Conservation (phyloP, 37 sponge, comb jelly and placozoan genomes). For the Crambe crambe region DNA sequence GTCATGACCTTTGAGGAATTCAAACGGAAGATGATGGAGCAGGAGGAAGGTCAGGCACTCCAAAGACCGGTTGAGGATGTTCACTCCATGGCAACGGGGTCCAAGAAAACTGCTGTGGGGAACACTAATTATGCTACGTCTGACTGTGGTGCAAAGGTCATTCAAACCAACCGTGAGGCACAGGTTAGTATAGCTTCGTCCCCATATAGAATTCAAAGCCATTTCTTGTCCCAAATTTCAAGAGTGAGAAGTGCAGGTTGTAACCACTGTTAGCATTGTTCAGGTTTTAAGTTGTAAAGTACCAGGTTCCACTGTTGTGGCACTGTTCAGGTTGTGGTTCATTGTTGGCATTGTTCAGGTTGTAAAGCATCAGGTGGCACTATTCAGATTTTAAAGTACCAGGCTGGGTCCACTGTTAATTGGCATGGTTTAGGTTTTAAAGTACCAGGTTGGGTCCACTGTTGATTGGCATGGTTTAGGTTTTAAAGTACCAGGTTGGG, state of each 20-base stretch:
- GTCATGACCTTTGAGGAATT: slow-evolving; percentile 85
- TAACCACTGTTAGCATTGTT: not conserved
- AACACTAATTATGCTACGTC: slow-evolving; percentile 81
- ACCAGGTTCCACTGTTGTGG: not conserved
- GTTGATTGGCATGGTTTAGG: too few species aligned
- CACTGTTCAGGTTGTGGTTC: not conserved
- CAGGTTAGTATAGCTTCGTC: slow-evolving; percentile 20
- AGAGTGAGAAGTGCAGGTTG: too few species aligned
- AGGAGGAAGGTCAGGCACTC: not conserved
- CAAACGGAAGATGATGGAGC: slow-evolving; percentile 59
- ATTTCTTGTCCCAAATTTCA: too few species aligned
- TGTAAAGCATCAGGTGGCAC: not conserved
- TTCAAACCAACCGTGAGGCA: slow-evolving; percentile 68
- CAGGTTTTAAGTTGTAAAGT: not conserved
- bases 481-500: too few species aligned
- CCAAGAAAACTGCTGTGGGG: not conserved
- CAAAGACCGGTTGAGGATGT: slow-evolving; percentile 1
- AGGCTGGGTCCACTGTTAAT: too few species aligned
- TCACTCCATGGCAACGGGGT: not conserved
- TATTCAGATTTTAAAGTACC: too few species aligned
- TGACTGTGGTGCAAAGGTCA: slow-evolving; percentile 94
- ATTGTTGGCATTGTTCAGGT: not conserved
- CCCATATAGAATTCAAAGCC: not conserved
- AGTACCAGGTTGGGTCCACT: too few species aligned
- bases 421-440: too few species aligned